Evolutionary conservation across 1,140 invertebrate species (phyloP).

Genomic region (Orchestia grillus): DNA sequence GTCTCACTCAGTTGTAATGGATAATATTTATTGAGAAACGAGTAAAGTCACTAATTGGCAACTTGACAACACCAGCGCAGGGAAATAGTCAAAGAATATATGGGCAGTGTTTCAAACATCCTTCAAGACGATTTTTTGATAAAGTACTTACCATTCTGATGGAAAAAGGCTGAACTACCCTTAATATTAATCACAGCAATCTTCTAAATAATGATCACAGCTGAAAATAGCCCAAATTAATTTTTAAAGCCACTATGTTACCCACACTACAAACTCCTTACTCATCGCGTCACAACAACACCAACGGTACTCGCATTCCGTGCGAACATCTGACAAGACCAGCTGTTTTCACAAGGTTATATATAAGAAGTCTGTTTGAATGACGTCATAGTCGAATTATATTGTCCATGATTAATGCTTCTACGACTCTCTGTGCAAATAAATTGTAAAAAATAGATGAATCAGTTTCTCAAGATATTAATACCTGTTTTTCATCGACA

Average conservation of each 20-base stretch:
- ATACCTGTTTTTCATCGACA: too few relatives aligned
- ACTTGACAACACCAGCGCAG: not conserved
- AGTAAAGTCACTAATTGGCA: not conserved
- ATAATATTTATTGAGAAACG: too few relatives aligned
- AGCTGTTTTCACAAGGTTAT: conserved; percentile 38
- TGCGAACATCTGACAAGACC: not conserved
- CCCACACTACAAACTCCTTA: not conserved
- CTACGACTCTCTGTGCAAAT: too few relatives aligned
- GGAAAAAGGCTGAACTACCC: not conserved
- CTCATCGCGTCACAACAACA: not conserved
- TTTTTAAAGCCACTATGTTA: not conserved
- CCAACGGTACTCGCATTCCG: not conserved
- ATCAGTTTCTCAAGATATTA: too few relatives aligned
- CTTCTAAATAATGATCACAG: not conserved
- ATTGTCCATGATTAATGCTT: not conserved
- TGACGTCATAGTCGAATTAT: not conserved
- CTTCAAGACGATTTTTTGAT: not conserved
- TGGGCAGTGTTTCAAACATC: not conserved
- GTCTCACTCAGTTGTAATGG: too few relatives aligned
- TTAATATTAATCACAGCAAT: conserved; percentile 1
- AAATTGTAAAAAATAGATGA: too few relatives aligned
- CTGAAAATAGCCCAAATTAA: not conserved
- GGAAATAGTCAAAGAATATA: not conserved
- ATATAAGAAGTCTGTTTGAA: conserved; percentile 51
- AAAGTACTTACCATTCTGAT: not conserved